phyloP scores from a whole-genome alignment of 2,888 invertebrate genomes.

The Hemistola chrysoprasaria region DNA sequence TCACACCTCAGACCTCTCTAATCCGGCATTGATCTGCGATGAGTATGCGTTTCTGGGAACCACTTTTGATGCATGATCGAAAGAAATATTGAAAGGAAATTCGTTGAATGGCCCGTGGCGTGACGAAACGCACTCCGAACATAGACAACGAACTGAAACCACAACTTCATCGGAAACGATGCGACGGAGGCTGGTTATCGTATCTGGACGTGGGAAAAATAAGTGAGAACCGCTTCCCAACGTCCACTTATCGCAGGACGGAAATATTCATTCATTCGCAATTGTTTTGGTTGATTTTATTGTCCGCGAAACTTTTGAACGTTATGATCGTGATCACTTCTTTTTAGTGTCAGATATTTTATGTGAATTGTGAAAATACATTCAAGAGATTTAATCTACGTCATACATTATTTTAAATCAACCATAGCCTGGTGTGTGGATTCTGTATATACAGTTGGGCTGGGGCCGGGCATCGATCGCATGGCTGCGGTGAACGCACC shows the following conservation, averaged over 20 bases:
- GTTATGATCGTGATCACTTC: conserved; percentile 32
- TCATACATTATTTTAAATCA: conserved; percentile 45
- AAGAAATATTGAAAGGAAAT: conserved; percentile 47
- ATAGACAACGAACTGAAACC: conserved; percentile 48
- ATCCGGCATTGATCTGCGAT: conserved; percentile 39
- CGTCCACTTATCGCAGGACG: conserved; percentile 35
- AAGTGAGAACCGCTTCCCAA: conserved; percentile 42
- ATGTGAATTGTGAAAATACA: too few species aligned
- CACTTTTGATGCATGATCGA: conserved; percentile 42
- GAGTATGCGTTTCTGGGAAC: conserved; percentile 47
- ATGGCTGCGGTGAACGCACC: conserved; percentile 70
- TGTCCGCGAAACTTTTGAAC: conserved; percentile 30
- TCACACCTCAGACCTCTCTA: conserved; percentile 43
- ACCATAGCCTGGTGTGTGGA: conserved; percentile 55
- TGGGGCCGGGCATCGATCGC: conserved; percentile 74
- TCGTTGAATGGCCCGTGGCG: conserved; percentile 42
- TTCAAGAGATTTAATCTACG: conserved; percentile 24
- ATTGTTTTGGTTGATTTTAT: conserved; percentile 32
- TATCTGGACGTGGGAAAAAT: conserved; percentile 49
- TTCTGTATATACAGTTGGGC: conserved; percentile 55
- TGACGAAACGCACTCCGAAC: conserved; percentile 53
- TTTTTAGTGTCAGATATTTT: too few species aligned
- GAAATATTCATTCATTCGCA: conserved; percentile 41
- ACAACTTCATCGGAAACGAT: conserved; percentile 51
- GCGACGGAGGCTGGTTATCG: conserved; percentile 46